Evolutionary conservation across 2,888 invertebrate genomes (phyloP), one percentile per base, ranked within the genome.

Genomic region (Brachyptera putata): DNA sequence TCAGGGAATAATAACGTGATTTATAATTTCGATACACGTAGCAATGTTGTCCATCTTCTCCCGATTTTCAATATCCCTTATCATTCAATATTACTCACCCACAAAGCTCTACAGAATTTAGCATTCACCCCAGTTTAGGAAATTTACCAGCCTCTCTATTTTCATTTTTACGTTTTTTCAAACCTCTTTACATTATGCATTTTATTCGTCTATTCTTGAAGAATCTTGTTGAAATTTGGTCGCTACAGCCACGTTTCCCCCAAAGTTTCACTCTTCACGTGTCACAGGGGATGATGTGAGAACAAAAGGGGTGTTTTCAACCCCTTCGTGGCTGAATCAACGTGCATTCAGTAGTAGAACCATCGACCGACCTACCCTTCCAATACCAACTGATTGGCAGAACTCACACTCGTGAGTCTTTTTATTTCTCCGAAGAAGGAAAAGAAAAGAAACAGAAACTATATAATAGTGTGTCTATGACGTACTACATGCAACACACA

Each of bases 141-240:
- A 46, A 24, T 21, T 21, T n/a, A 24, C 24, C 21, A 46, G 24
- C 21, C 18, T 46, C 24, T 46, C n/a, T 46, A 22, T 24, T 13
- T 2, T 11, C 5, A n/a, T 7, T 21, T 46, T 24, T 24, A 11
- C 18, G 9, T 4, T 21, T 4, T 2, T n/a, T 21, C 18, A 46
- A 21, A 46, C 22, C 46, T 46, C 24, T 24, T 46, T 22, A 22
- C 22, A 46, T 46, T 46, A 46, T 46, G 46, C 24, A 46, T 24
- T 9, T 46, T 46, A 46, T 46, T 46, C 46, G 46, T 7, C 46
- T 24, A 46, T 46, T 13, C 22, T 22, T 24, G 46, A 16, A 11
- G 22, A 21, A 46, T 21, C 18, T 46, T 24, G 3, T 16, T 9
- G 21, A 11, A 16, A 21, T 46, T 24, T 13, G 21, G 46, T 46